phyloP scores from a whole-genome alignment of 1,140 invertebrate genomes.

The Tetramorium simillimum region DNA sequence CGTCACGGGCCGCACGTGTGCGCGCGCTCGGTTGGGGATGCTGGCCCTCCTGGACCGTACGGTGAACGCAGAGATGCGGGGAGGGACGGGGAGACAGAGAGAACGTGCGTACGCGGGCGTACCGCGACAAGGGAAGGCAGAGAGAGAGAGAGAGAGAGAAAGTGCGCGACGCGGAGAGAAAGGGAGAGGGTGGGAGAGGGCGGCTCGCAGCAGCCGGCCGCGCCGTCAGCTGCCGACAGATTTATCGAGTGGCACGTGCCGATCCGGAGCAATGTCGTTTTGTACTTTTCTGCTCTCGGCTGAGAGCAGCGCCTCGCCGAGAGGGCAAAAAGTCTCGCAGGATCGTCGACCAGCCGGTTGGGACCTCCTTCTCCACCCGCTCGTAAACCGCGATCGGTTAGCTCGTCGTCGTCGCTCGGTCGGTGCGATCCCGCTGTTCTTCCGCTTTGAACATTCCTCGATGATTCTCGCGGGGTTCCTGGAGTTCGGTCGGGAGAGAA shows the following conservation, averaged over 20 bases:
- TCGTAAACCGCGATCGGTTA: conserved; percentile 44
- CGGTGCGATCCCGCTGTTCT: conserved; percentile 15
- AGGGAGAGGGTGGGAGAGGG: conserved; percentile 58
- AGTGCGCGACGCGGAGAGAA: conserved; percentile 21
- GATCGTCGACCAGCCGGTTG: conserved; percentile 21
- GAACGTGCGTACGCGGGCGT: conserved; percentile 4
- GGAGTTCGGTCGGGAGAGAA: neutral
- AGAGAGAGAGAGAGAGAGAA: neutral
- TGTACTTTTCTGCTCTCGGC: conserved; percentile 77
- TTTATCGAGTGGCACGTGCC: conserved; percentile 86
- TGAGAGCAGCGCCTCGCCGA: conserved; percentile 65
- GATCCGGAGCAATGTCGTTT: conserved; percentile 82
- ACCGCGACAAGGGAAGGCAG: neutral
- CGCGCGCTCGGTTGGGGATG: conserved; percentile 76
- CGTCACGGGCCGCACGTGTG: conserved; percentile 70
- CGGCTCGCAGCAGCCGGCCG: conserved; percentile 78
- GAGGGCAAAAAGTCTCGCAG: conserved; percentile 66
- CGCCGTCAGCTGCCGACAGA: conserved; percentile 85
- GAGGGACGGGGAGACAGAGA: neutral
- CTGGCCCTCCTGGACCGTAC: conserved; percentile 78
- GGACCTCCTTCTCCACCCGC: neutral
- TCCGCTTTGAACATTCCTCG: conserved; percentile 51
- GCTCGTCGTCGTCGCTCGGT: neutral
- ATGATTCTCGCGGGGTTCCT: conserved; percentile 39
- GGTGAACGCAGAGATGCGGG: neutral